Conservation (phyloP, 2,888 invertebrate species). For the Leucophora obtusa region DNA sequence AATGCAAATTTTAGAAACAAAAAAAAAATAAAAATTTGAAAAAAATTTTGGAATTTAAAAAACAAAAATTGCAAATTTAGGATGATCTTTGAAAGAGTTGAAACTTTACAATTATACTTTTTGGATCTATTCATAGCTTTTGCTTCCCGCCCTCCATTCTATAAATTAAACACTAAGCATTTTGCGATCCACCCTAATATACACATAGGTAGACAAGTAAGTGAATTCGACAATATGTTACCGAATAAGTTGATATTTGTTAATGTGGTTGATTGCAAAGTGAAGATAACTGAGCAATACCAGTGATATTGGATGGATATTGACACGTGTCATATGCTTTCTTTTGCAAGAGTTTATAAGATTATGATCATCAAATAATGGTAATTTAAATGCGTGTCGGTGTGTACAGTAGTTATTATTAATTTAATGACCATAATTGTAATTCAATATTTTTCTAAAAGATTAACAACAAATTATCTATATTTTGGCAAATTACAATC, state of each 20-base stretch:
- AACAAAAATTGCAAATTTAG: too few relatives aligned
- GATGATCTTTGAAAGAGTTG: too few relatives aligned
- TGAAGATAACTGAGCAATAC: conserved; percentile 18
- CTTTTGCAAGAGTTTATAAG: conserved; percentile 7
- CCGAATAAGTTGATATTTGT: too few relatives aligned
- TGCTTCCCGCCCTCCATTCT: too few relatives aligned
- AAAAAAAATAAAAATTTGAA: too few relatives aligned
- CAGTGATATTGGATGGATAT: conserved; percentile 25
- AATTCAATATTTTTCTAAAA: conserved; percentile 78
- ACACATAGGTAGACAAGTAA: background rate
- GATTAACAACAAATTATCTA: conserved; percentile 67
- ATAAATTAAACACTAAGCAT: too few relatives aligned
- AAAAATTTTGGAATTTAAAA: too few relatives aligned
- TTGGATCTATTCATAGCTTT: too few relatives aligned
- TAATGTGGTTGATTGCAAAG: conserved; percentile 34
- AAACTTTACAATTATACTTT: too few relatives aligned
- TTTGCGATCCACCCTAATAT: too few relatives aligned
- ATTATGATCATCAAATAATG: conserved; percentile 6
- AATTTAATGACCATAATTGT: conserved; percentile 76
- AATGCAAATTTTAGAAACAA: too few relatives aligned
- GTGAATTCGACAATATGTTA: conserved; percentile 16
- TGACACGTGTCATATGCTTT: conserved; percentile 56
- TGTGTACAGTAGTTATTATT: conserved; percentile 48
- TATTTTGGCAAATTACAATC: conserved; percentile 5
- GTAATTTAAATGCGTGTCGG: conserved; percentile 1